Conservation (phyloP, 2,113 vertebrate genomes). For the Ornithorhynchus anatinus region DNA sequence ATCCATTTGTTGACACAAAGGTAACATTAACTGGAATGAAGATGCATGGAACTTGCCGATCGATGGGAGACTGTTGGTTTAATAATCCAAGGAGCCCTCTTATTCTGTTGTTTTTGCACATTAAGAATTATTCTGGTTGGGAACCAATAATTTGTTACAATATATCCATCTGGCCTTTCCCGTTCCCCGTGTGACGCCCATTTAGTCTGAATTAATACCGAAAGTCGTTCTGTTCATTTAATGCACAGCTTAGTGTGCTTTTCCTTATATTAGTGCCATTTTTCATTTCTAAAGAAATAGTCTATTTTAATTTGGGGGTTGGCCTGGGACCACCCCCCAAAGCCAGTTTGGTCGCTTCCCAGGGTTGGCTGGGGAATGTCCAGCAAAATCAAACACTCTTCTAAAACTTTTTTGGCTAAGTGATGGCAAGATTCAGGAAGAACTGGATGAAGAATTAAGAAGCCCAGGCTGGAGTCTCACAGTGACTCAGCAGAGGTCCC, state of each 20-base stretch:
- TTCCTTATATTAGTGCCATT: conserved; percentile 34
- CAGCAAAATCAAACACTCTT: too few species aligned
- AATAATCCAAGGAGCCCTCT: conserved; percentile 36
- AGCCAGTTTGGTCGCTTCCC: too few species aligned
- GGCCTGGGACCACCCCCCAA: too few species aligned
- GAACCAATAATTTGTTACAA: conserved; percentile 30
- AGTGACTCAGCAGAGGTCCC: too few species aligned
- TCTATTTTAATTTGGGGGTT: conserved; percentile 20
- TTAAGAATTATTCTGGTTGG: conserved; percentile 48
- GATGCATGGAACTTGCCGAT: neutral
- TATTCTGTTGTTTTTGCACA: neutral
- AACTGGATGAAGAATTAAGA: too few species aligned
- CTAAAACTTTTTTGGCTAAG: too few species aligned
- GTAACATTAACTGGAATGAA: conserved; percentile 30
- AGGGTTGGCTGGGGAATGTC: too few species aligned
- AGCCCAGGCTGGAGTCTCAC: too few species aligned
- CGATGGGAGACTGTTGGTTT: neutral
- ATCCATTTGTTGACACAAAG: conserved; percentile 31
- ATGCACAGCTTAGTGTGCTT: conserved; percentile 24
- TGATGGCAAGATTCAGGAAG: too few species aligned
- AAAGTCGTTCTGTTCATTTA: conserved; percentile 43
- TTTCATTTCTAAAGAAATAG: conserved; percentile 33
- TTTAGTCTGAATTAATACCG: conserved; percentile 7
- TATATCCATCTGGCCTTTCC: neutral
- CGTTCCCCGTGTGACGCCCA: neutral